These are phyloP conservation scores for Esox niger DNA, from an alignment of 2,113 vertebrate species.

Conservation along the genomic window DNA sequence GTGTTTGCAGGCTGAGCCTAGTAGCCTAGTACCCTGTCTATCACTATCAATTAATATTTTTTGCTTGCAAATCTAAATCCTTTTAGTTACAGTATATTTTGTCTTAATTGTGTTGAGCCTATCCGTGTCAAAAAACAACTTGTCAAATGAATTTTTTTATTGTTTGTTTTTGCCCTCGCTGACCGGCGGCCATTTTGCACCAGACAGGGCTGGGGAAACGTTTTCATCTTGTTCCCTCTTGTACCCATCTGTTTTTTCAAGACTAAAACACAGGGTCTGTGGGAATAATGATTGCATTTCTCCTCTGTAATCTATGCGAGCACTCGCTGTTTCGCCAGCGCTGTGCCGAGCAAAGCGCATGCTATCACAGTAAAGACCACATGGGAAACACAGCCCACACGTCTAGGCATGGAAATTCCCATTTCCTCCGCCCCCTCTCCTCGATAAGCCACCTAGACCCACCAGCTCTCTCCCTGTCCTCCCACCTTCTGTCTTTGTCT, in stretches of 20 bases:
- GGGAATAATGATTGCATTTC: constrained; percentile 70
- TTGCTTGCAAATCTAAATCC: too few species aligned
- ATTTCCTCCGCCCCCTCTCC: not conserved
- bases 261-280: constrained; percentile 70
- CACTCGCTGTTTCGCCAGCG: constrained; percentile 59
- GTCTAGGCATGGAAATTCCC: too few species aligned
- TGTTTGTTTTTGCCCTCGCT: constrained; percentile 51
- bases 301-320: constrained; percentile 75
- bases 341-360: constrained; percentile 16
- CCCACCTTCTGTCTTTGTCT: constrained; percentile 58
- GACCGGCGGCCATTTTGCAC: constrained; percentile 53
- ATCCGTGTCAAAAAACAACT: too few species aligned
- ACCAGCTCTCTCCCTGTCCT: constrained; percentile 64
- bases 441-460: constrained; percentile 41
- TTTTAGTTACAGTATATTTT: not conserved
- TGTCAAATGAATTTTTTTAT: too few species aligned
- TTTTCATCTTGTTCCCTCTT: constrained; percentile 63
- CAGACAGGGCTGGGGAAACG: constrained; percentile 49
- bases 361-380: constrained; percentile 29
- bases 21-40: too few species aligned
- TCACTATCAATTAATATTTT: too few species aligned
- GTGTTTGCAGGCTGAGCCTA: too few species aligned
- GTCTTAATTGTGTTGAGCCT: too few species aligned
- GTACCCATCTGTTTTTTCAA: constrained; percentile 69
- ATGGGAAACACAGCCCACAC: not conserved